Evolutionary conservation across 92 coral and sea anemone genomes (phyloP), one percentile per base, ranked within the genome.

Genomic region (Phymanthus crucifer): DNA sequence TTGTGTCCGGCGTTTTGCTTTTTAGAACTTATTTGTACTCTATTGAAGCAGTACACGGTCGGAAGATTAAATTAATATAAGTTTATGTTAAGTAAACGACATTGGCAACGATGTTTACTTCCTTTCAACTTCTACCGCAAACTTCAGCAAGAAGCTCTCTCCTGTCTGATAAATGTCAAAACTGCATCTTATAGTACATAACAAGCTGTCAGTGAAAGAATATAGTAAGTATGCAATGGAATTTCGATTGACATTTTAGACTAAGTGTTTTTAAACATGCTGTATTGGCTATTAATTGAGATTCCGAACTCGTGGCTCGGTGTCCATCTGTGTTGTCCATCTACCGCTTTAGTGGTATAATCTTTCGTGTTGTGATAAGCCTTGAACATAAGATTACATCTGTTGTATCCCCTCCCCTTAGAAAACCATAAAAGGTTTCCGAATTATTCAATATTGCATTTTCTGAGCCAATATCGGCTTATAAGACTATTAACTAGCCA

Each of bases 101-200:
- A 24, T 10, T 61, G 72, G 65, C 81, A 77, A 54, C 12, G n/a
- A 43, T 65, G 50, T 58, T 64, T 77, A 18, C 57, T 29, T 19
- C 33, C 29, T 32, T 61, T 61, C 68, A 18, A 26, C 70, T 54
- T 10, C 17, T 38, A 40, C 79, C 70, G 70, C 43, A 48, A 26
- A 37, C 27, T 38, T 75, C 40, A 27, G 26, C 70, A 19, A 75
- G 57, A 40, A 40, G 75, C 75, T 35, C 52, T 71, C 75, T 35
- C 18, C 75, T 71, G 75, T 71, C 75, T 71, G 21, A 6, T 4
- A 36, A 71, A 71, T 61, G 75, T 40, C 75, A 71, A n/a, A 40
- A 24, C 16, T 40, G 33, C 1, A 17, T 19, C 35, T 27, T 26
- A 16, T 24, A 29, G 78, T 46, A 40, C 40, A n/a, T 32, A 32